phyloP scores from a whole-genome alignment of 2,797 vertebrate genomes.

The Malacoraja senta region DNA sequence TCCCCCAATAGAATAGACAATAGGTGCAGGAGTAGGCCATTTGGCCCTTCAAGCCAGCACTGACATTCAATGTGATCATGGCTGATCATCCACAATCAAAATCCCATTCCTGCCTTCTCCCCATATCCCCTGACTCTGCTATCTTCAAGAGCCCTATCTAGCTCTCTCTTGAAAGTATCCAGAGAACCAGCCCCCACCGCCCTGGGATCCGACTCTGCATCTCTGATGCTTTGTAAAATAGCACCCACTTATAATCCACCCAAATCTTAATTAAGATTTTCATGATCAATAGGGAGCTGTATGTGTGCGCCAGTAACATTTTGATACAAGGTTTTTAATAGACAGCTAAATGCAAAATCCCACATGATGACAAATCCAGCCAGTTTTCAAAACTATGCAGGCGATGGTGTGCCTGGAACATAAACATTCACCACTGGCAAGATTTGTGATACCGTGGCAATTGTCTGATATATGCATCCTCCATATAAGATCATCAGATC shows the following conservation, averaged over 20 bases:
- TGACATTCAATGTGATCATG: too few relatives aligned
- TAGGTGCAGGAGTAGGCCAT: too few relatives aligned
- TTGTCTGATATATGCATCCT: background rate
- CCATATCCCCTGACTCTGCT: too few relatives aligned
- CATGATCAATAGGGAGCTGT: background rate
- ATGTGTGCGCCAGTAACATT: background rate
- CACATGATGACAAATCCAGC: background rate
- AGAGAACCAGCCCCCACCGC: too few relatives aligned
- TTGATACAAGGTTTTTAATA: background rate
- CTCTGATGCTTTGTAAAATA: background rate
- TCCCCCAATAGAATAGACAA: background rate
- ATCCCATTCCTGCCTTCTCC: too few relatives aligned
- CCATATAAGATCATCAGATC: background rate
- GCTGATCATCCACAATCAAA: too few relatives aligned
- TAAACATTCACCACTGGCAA: background rate
- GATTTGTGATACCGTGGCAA: background rate
- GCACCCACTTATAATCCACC: background rate
- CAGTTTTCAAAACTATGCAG: background rate
- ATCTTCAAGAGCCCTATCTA: too few relatives aligned
- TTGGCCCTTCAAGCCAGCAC: too few relatives aligned
- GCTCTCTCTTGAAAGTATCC: too few relatives aligned
- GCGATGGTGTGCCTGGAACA: background rate
- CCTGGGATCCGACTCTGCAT: too few relatives aligned
- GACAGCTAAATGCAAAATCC: background rate
- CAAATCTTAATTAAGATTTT: background rate